A percentile compares a stretch with the other conserved stretches of the same genome.
Conservation (phyloP, 2,113 vertebrate genomes). For the Takifugu bimaculatus region DNA sequence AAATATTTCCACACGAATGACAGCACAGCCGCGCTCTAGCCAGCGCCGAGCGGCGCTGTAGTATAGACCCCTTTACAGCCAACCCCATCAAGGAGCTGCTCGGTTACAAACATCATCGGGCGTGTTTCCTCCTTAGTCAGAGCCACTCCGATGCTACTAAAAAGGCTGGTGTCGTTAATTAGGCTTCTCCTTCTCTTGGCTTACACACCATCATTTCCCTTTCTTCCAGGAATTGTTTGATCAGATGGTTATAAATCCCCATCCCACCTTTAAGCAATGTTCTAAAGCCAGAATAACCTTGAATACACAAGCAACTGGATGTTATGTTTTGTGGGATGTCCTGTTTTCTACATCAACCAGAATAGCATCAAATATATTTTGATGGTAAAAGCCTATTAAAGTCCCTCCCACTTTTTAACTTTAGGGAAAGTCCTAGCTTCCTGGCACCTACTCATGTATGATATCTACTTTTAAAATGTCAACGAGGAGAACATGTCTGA, state of each 20-base stretch:
- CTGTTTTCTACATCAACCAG: slow-evolving; percentile 35
- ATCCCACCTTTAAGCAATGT: slow-evolving; percentile 8
- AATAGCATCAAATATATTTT: slow-evolving; percentile 11
- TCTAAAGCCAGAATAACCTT: slow-evolving; percentile 19
- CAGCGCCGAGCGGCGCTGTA: too few relatives aligned
- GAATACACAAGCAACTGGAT: slow-evolving; percentile 15
- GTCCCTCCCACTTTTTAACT: background rate
- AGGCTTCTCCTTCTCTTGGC: background rate
- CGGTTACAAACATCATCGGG: too few relatives aligned
- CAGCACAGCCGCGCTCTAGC: too few relatives aligned
- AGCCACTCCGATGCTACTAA: too few relatives aligned
- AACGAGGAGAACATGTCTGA: background rate
- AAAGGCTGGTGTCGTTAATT: too few relatives aligned
- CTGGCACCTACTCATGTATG: background rate
- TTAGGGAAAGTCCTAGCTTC: background rate
- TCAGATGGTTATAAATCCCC: slow-evolving; percentile 3
- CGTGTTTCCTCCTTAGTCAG: too few relatives aligned
- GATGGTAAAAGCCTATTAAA: background rate
- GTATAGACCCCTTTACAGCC: too few relatives aligned
- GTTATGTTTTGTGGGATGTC: slow-evolving; percentile 37
- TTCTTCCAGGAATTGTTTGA: slow-evolving; percentile 53
- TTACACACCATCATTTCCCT: slow-evolving; percentile 27
- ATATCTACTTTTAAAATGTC: background rate
- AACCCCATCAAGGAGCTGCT: too few relatives aligned
- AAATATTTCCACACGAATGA: too few relatives aligned